Percentiles rank a stretch among this genome's conserved stretches.
These are phyloP conservation scores for Drosophila phalerata DNA, from an alignment of 2,888 invertebrate species.

Conservation along the genomic window DNA sequence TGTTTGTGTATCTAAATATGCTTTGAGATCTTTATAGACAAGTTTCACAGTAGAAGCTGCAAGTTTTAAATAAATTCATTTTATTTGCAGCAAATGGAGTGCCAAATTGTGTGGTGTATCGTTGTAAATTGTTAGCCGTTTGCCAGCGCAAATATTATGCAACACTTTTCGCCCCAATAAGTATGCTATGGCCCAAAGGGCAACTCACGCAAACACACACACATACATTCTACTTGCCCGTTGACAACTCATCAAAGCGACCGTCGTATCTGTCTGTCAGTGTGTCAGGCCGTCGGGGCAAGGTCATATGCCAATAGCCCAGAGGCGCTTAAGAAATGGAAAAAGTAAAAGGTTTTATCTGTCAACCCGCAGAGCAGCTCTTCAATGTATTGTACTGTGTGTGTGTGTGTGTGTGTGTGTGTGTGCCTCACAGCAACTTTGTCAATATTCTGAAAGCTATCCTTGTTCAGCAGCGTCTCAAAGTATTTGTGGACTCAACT, in stretches of 20 bases:
- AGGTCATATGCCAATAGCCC: conserved; percentile 75
- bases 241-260: conserved; percentile 76
- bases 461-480: conserved; percentile 23
- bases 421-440: conserved; percentile 48
- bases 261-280: conserved; percentile 13
- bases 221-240: conserved; percentile 36
- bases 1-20: not conserved
- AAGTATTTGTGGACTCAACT: conserved; percentile 47
- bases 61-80: conserved; percentile 17
- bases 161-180: conserved; percentile 75
- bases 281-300: conserved; percentile 45
- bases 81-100: conserved; percentile 37
- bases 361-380: conserved; percentile 36
- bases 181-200: conserved; percentile 62
- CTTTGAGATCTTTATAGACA: not conserved
- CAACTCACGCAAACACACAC: conserved; percentile 25
- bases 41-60: not conserved
- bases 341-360: conserved; percentile 56
- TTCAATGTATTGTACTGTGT: conserved; percentile 21
- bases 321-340: conserved; percentile 61
- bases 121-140: conserved; percentile 64
- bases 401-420: conserved; percentile 32
- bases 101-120: conserved; percentile 31
- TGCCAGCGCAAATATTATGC: conserved; percentile 72
- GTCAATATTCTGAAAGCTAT: conserved; percentile 49